Evolutionary conservation across 2,888 invertebrate species (phyloP).

Genomic region (Luperina testacea): DNA sequence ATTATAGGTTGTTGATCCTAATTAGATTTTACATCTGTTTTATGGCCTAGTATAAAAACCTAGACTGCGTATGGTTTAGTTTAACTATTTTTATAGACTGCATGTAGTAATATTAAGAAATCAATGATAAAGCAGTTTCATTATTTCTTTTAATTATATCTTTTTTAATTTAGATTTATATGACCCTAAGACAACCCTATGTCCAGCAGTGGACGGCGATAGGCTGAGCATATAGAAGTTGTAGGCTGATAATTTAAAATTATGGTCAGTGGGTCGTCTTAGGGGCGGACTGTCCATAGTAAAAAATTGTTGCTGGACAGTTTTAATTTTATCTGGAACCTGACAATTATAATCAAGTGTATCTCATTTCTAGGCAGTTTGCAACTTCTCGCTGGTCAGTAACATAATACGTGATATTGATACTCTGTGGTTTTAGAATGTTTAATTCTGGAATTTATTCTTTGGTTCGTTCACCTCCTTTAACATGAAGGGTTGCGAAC

Average conservation of each 20-base stretch:
- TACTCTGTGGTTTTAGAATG: slow-evolving; percentile 52
- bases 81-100: not conserved
- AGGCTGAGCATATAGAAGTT: not conserved
- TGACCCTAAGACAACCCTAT: not conserved
- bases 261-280: too few relatives aligned
- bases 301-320: not conserved
- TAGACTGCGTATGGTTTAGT: not conserved
- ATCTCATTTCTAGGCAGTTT: slow-evolving; percentile 28
- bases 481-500: too few relatives aligned
- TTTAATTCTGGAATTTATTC: slow-evolving; percentile 33
- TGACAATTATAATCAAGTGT: not conserved
- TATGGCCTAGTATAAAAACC: not conserved
- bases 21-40: not conserved
- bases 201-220: not conserved
- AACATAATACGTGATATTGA: slow-evolving; percentile 60
- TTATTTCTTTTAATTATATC: not conserved
- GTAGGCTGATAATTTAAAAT: not conserved
- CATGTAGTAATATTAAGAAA: slow-evolving; percentile 16
- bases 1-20: slow-evolving; percentile 28
- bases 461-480: slow-evolving; percentile 9
- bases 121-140: not conserved
- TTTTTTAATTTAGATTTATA: not conserved
- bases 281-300: too few relatives aligned
- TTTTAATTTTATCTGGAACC: slow-evolving; percentile 1
- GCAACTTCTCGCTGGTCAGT: slow-evolving; percentile 42